Evolutionary conservation across 1,140 invertebrate genomes (phyloP), one percentile per base, ranked within the genome.

Genomic region (Portunus trituberculatus): DNA sequence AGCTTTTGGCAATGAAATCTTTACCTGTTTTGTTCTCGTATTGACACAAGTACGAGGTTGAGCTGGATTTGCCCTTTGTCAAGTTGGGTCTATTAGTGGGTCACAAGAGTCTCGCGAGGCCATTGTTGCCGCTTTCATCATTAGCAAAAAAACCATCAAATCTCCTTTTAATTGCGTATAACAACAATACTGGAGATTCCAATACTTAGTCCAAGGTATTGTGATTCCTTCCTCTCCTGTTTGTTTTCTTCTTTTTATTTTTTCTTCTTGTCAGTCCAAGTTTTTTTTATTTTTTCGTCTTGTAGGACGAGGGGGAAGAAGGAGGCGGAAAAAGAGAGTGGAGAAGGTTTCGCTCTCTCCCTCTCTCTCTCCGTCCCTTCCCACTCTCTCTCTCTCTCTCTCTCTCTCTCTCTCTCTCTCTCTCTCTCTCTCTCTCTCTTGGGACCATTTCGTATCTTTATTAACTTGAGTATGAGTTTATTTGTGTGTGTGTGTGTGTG

Each of bases 161-260:
- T 93, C 93, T 93, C 93, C 59, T 88, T 89, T 93, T 93, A 93
- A 93, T 93, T 93, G 93, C 84, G 83, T 93, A n/a, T 46, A 52
- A 31, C 88, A 89, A 93, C 93, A 93, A 93, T 93, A 93, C 93
- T 89, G 28, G 6, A n/a, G 6, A 25, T 14, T 90, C 32, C 45
- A 12, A 14, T n/a, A 4, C 88, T 14, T 3, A 20, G 10, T 45
- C 32, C 32, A 10, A 59, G 52, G 52, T 59, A 59, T 59, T 59
- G 52, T 59, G 52, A 16, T 59, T 59, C 20, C 32, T 90, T 14
- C 45, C 46, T n/a, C 32, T 45, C 88, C 32, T 90, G 29, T 8
- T 14, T 39, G 8, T 39, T 48, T 45, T 39, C 10, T 16, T n/a
- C 45, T 90, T 14, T 45, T 32, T 45, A 14, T n/a, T 45, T 59